Percentiles rank a stretch among this genome's conserved stretches.
phyloP scores from a whole-genome alignment of 1,140 invertebrate genomes.

The Papilio machaon region DNA sequence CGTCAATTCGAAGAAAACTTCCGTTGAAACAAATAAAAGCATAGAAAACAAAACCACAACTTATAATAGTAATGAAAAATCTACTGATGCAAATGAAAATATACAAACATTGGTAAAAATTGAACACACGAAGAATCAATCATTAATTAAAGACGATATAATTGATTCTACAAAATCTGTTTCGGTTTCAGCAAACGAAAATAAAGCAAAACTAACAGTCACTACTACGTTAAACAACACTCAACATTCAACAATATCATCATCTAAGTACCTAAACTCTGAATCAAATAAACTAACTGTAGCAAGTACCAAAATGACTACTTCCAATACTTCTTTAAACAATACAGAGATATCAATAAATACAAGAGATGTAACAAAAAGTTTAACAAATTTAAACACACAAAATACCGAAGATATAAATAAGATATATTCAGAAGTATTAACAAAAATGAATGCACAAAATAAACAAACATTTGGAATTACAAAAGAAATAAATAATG shows the following conservation, averaged over 20 bases:
- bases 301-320: conserved; percentile 31
- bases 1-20: neutral
- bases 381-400: neutral
- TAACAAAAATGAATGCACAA: conserved; percentile 9
- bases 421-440: conserved; percentile 27
- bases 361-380: neutral
- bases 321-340: conserved; percentile 35
- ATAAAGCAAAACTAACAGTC: neutral
- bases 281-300: neutral
- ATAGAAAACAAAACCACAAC: neutral
- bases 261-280: conserved; percentile 15
- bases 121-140: neutral
- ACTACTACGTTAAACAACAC: conserved; percentile 3
- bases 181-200: neutral
- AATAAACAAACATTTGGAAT: conserved; percentile 7
- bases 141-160: neutral
- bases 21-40: neutral
- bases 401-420: neutral
- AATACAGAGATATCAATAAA: neutral
- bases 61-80: neutral
- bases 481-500: conserved; percentile 10
- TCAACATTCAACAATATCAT: conserved; percentile 2
- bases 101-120: neutral
- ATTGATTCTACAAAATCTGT: neutral
- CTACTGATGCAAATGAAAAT: neutral